A percentile compares a stretch with the other conserved stretches of the same genome.
These are phyloP conservation scores for Caenorhabditis panamensis DNA, from an alignment of 2,888 invertebrate species.

Conservation along the genomic window DNA sequence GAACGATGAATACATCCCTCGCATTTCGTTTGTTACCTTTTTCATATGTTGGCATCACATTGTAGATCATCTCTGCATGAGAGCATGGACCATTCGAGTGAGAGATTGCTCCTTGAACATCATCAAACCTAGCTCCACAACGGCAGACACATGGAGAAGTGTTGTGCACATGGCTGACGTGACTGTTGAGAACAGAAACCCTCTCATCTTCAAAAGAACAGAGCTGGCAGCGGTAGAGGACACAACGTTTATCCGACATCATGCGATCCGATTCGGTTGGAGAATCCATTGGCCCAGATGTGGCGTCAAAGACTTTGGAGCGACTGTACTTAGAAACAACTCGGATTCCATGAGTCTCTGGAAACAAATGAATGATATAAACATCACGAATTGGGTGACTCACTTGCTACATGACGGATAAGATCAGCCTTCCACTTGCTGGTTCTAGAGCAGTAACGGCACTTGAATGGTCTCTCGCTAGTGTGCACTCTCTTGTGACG, in stretches of 20 bases:
- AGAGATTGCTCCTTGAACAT: conserved; percentile 67
- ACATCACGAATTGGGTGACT: conserved; percentile 42
- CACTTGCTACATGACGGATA: conserved; percentile 83
- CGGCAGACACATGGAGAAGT: conserved; percentile 75
- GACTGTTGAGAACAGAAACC: conserved; percentile 69
- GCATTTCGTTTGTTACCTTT: conserved; percentile 39
- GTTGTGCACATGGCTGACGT: conserved; percentile 70
- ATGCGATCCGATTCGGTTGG: conserved; percentile 31
- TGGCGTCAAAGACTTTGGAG: conserved; percentile 78
- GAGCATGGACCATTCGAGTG: conserved; percentile 64
- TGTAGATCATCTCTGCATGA: conserved; percentile 62
- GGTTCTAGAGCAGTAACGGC: conserved; percentile 83
- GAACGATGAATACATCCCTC: neutral
- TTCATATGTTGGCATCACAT: conserved; percentile 67
- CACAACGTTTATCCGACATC: conserved; percentile 19
- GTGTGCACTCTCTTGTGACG: conserved; percentile 83
- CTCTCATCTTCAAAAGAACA: conserved; percentile 70
- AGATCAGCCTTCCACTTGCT: conserved; percentile 84
- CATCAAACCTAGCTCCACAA: conserved; percentile 71
- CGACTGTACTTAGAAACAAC: conserved; percentile 81
- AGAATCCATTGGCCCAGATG: conserved; percentile 21
- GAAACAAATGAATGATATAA: conserved; percentile 14
- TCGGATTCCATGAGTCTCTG: conserved; percentile 82
- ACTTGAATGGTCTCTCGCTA: conserved; percentile 83
- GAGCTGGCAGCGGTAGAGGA: conserved; percentile 64